Conservation (phyloP, 2,797 vertebrate genomes). For the Iguana delicatissima region DNA sequence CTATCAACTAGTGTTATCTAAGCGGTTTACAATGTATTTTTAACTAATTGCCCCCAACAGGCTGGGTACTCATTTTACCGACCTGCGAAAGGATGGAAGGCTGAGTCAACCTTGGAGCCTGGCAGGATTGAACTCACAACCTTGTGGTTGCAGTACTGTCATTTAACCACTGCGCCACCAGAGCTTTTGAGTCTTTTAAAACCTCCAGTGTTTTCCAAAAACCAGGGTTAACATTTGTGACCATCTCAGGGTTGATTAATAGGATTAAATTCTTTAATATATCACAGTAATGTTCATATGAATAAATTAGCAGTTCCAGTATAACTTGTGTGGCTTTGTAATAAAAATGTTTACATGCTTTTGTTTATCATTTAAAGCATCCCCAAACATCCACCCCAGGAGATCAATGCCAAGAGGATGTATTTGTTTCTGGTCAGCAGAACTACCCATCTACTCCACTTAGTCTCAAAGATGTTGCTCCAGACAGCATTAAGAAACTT, state of each 20-base stretch:
- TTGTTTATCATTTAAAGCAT: slow-evolving; percentile 74
- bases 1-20: too few relatives aligned
- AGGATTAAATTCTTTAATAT: slow-evolving; percentile 35
- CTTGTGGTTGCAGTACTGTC: too few relatives aligned
- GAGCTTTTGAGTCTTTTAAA: slow-evolving; percentile 36
- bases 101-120: too few relatives aligned
- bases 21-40: too few relatives aligned
- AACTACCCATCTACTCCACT: slow-evolving; percentile 81
- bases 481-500: slow-evolving; percentile 92
- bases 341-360: slow-evolving; percentile 58
- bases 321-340: slow-evolving; percentile 50
- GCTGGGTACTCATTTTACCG: too few relatives aligned
- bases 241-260: slow-evolving; percentile 17
- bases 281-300: neutral
- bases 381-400: slow-evolving; percentile 73
- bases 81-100: too few relatives aligned
- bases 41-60: too few relatives aligned
- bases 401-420: slow-evolving; percentile 87
- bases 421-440: slow-evolving; percentile 88
- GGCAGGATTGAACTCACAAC: too few relatives aligned
- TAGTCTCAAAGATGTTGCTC: slow-evolving; percentile 80
- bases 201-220: slow-evolving; percentile 27
- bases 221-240: slow-evolving; percentile 9
- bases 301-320: neutral
- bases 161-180: too few relatives aligned